Evolutionary conservation across 2,888 invertebrate genomes (phyloP), one percentile per base, ranked within the genome.

Genomic region (Lasiommata megera): DNA sequence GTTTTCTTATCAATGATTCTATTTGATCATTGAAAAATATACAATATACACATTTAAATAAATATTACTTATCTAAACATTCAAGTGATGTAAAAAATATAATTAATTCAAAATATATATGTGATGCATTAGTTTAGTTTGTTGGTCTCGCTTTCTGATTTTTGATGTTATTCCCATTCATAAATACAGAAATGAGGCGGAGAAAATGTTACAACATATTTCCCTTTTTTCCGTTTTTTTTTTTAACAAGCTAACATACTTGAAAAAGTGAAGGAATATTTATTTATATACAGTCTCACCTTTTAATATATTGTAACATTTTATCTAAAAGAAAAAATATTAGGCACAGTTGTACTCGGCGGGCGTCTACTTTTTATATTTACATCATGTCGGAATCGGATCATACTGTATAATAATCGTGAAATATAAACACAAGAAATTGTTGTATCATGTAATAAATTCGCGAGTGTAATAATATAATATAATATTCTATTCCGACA

Each of bases 301-400:
- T 11, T 11, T 9, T 1, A 34, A 11, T 11, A 31, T 34, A 28
- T 37, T 54, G 38, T 57, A 44, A 57, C 44, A 54, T 57, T 57
- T 46, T 28, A 18, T 44, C 14, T 16, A 14, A 43, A 11, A 50
- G 51, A 11, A 60, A 64, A 60, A 67, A 67, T 74, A 79, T 72
- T 73, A 73, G 47, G 41, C 51, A 52, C 54, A 54, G 54, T 84
- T 86, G 84, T 86, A 77, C 85, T 86, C 77, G 86, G 76, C 86
- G 86, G 71, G 84, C 84, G 86, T 83, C 60, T 60, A 68, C 76
- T 81, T 78, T 80, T 67, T 63, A 59, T 69, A 74, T 75, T 78
- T 77, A 72, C 76, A 73, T 72, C 69, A 74, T 84, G 82, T 80
- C 79, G 81, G 80, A 86, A 87, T 80, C 82, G 73, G 67, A 64